Evolutionary conservation across 2,113 vertebrate species (phyloP), one percentile per base, ranked within the genome.

Genomic region (Irena cyanogastra): DNA sequence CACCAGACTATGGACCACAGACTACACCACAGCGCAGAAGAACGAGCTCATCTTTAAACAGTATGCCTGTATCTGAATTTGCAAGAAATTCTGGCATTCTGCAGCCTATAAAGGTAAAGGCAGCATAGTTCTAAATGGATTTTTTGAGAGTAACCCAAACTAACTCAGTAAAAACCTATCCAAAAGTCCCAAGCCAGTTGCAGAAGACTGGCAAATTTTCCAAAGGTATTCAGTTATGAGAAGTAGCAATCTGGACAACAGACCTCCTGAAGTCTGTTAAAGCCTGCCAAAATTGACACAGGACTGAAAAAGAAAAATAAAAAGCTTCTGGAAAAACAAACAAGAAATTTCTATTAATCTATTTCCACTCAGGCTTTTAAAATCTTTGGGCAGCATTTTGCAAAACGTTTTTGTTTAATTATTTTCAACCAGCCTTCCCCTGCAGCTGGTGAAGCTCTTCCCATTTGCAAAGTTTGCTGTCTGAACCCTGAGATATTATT

Each of bases 61-160:
- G 22, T 22, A 92, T 41, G 13, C 33, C 33, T 33, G 26, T 15
- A 78, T 39, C 56, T 84, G 35, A 94, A 76, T 68, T 52, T 69
- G 66, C 19, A 95, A 83, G 89, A 96, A 96, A 97, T 89, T 79
- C 93, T 94, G 66, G 30, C 45, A 95, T 96, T 93, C 71, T 92
- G 77, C 45, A 81, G 63, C 63, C 35, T 80, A 53, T 15, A 78
- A 92, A 88, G 84, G 24, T 65, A 86, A 94, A 95, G 19, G 66
- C 69, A 69, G 16, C 17, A 35, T 1, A 66, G 24, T 20, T 77
- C 50, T 37, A 42, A 42, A 54, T 4, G 13, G 20, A 50, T 54
- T 72, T 93, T 75, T 71, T 75, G 47, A 71, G 59, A 93, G 41
- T 30, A 31, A 82, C 11, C 69, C 20, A 75, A 86, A 79, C 13